Conservation (phyloP, 2,797 vertebrate species). For the Coregonus ussuriensis region DNA sequence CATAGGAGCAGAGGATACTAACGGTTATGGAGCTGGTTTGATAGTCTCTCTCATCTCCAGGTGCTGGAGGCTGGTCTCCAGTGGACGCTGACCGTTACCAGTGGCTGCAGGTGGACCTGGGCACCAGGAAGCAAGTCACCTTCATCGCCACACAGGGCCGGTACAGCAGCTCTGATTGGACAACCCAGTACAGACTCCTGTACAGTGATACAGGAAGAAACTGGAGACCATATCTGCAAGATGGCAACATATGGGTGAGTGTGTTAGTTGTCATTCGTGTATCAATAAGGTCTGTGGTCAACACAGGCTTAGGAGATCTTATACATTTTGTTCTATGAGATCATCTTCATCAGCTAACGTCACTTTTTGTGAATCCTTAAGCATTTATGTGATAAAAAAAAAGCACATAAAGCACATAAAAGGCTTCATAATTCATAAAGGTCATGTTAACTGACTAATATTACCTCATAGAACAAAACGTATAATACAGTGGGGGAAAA, state of each 20-base stretch:
- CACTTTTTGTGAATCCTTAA: no score
- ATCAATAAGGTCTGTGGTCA: no score
- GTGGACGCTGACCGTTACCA: constrained; percentile 86
- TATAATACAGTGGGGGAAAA: no score
- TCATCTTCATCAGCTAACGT: no score
- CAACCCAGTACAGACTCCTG: constrained; percentile 88
- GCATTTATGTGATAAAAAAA: no score
- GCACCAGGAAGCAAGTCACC: constrained; percentile 85
- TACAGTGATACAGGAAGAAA: constrained; percentile 92
- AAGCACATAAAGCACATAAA: no score
- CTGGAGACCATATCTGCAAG: constrained; percentile 94
- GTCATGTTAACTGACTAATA: no score
- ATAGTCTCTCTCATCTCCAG: constrained; percentile 59
- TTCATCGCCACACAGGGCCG: constrained; percentile 91
- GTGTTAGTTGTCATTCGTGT: neutral
- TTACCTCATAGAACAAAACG: no score
- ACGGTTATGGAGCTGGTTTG: neutral
- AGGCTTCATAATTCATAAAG: no score
- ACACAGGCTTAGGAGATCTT: no score
- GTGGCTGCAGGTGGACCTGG: constrained; percentile 95
- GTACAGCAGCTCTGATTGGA: constrained; percentile 94
- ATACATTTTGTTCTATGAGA: no score
- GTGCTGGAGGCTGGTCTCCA: constrained; percentile 93
- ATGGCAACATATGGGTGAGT: constrained; percentile 89
- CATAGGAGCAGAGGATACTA: neutral